Conservation (phyloP, 1,140 invertebrate genomes). For the Tenebrio molitor region DNA sequence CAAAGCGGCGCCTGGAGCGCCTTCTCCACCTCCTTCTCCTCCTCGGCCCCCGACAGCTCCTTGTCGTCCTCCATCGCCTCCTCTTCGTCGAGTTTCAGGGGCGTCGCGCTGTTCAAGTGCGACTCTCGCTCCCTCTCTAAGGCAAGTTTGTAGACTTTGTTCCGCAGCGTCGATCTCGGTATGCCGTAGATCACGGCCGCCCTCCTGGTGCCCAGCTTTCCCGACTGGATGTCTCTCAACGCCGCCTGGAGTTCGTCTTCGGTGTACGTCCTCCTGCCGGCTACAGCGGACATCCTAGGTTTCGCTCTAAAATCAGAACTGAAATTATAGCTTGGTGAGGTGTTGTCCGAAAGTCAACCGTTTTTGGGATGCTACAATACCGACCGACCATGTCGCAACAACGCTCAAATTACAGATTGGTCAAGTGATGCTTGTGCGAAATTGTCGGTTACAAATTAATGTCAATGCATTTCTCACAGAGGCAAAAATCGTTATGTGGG, state of each 20-base stretch:
- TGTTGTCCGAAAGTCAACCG: conserved; percentile 37
- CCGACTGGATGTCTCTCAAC: conserved; percentile 91
- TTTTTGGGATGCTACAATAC: neutral
- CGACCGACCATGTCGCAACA: conserved; percentile 23
- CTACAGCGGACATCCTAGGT: conserved; percentile 72
- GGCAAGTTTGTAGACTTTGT: conserved; percentile 93
- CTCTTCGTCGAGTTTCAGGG: conserved; percentile 64
- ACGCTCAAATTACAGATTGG: conserved; percentile 16
- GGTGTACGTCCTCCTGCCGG: conserved; percentile 83
- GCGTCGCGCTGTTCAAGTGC: conserved; percentile 68
- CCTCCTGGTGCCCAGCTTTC: conserved; percentile 90
- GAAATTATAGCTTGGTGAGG: conserved; percentile 62
- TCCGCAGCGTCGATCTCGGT: conserved; percentile 93
- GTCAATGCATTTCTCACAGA: conserved; percentile 55
- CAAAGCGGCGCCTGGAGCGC: conserved; percentile 68
- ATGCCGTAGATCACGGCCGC: conserved; percentile 96
- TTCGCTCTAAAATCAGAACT: conserved; percentile 73
- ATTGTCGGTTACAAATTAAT: conserved; percentile 50
- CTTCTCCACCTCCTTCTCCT: conserved; percentile 75
- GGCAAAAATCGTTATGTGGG: conserved; percentile 53
- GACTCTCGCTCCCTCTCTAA: conserved; percentile 77
- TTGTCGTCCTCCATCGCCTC: conserved; percentile 69
- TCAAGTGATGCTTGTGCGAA: conserved; percentile 38
- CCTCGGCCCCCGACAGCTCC: conserved; percentile 75
- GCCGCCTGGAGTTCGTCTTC: conserved; percentile 93